Evolutionary conservation across 2,888 invertebrate genomes (phyloP), one percentile per base, ranked within the genome.

Genomic region (Polydrusus cervinus): DNA sequence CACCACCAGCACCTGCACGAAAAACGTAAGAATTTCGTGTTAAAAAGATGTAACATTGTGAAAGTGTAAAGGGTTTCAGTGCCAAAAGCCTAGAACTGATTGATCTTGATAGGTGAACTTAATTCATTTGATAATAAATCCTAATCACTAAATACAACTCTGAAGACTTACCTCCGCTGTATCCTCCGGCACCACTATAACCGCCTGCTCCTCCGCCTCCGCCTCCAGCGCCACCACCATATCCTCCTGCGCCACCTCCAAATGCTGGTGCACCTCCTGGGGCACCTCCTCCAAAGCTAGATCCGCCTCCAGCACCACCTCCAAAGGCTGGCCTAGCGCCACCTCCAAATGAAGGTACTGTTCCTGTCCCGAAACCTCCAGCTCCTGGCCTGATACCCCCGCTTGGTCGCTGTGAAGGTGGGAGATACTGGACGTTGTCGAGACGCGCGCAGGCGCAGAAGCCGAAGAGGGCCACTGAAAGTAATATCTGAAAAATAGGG

Each of bases 361-460:
- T 40, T 30, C 74, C 77, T 30, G 73, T 71, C 8, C 76, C 75
- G 47, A 71, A 78, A 55, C 76, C 80, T 11, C 78, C 78, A 25
- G 79, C 67, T 18, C 75, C 68, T 11, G 77, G 77, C 16, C 77
- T 49, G 55, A 76, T 74, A 0, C 79, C 78, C 40, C 76, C 78
- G 16, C 74, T 70, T 8, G 80, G 79, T 3, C 81, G 77, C 40
- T 80, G 80, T 10, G 78, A 74, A 14, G 82, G 83, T 7, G 83
- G 83, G 14, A 83, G 81, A 75, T 84, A 83, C 47, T 84, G 83
- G 30, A 83, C 79, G 76, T 84, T 83, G 68, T 84, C 84, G 0
- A 84, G 79, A 8, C 84, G 82, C 43, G 82, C 84, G 70, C 81
- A 82, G 5, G 81, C 78, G 53, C 81, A 81, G 18, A 82, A 64